Base-by-base conservation (phyloP, 2,113 vertebrate genomes). In the Apodemus speciosus region DNA sequence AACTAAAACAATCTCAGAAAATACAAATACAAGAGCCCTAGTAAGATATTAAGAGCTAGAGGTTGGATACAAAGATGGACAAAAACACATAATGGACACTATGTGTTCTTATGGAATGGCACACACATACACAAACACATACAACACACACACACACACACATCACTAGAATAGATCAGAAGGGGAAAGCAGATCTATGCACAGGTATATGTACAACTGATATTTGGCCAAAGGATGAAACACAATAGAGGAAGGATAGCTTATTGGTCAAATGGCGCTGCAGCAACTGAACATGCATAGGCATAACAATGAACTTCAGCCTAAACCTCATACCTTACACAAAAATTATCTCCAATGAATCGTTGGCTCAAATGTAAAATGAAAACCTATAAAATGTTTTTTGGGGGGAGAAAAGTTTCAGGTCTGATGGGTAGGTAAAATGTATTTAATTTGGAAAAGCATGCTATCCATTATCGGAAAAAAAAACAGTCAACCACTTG, bases 381-480 rank as follows among this genome's bases (percentile, higher is more conserved):
- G 20, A 40, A 46, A 93, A 85, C 35, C 35, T 80, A 75, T 64
- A 80, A 76, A 88, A 85, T 3, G 21, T 86, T 89, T n/a, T 58
- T 79, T 1, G 66, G 32, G 60, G 6, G 30, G n/a, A 38, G 53
- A 85, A 85, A 91, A 95, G 49, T 56, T 51, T 89, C 35, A 71
- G 60, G 84, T 58, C 76, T 76, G 68, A 58, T 20, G 20, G 25
- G 23, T 87, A 92, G 4, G 35, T 58, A 94, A 91, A 87, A 32
- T 64, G 62, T 94, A n/a, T 90, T 90, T 85, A 84, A 56, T 77
- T 91, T 91, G 79, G 56, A 91, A 93, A 64, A 95, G 91, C 88
- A 91, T 25, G 69, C n/a, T 73, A 43, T 71, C 38, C 53, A 85
- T 88, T 88, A 94, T 83, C 40, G 46, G 64, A 87, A 90, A 83